These are phyloP conservation scores for Phengaris arion DNA, from an alignment of 2,888 invertebrate genomes.

Conservation along the genomic window DNA sequence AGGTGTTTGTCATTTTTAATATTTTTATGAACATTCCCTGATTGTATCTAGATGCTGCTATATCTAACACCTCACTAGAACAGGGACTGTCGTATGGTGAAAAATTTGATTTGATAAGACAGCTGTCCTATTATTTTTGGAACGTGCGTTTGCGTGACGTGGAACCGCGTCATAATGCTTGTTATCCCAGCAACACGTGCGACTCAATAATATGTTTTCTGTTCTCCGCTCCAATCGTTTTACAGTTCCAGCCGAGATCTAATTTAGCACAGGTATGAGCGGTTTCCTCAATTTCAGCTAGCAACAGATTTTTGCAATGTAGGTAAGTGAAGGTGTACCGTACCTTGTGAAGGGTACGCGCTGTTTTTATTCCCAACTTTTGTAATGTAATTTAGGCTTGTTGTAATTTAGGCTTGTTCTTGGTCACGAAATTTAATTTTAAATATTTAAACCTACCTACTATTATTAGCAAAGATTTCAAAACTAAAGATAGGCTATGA, in stretches of 20 bases:
- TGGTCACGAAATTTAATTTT: too few relatives aligned
- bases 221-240: background rate
- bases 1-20: too few relatives aligned
- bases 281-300: constrained; percentile 3
- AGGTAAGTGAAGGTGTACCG: too few relatives aligned
- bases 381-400: too few relatives aligned
- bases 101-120: constrained; percentile 56
- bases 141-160: constrained; percentile 52
- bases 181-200: constrained; percentile 42
- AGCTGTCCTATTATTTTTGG: constrained; percentile 58
- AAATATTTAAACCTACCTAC: too few relatives aligned
- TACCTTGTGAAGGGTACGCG: too few relatives aligned
- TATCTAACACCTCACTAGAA: background rate
- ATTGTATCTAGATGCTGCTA: background rate
- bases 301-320: background rate
- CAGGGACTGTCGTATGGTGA: constrained; percentile 37
- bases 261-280: constrained; percentile 7
- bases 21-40: too few relatives aligned
- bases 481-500: too few relatives aligned
- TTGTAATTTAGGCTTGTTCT: too few relatives aligned
- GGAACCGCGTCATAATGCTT: constrained; percentile 45
- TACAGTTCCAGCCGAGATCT: constrained; percentile 10
- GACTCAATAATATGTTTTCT: constrained; percentile 7
- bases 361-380: too few relatives aligned
- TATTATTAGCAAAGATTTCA: too few relatives aligned